Evolutionary conservation across 2,888 invertebrate species (phyloP).

Genomic region (Drosophila neotestacea): DNA sequence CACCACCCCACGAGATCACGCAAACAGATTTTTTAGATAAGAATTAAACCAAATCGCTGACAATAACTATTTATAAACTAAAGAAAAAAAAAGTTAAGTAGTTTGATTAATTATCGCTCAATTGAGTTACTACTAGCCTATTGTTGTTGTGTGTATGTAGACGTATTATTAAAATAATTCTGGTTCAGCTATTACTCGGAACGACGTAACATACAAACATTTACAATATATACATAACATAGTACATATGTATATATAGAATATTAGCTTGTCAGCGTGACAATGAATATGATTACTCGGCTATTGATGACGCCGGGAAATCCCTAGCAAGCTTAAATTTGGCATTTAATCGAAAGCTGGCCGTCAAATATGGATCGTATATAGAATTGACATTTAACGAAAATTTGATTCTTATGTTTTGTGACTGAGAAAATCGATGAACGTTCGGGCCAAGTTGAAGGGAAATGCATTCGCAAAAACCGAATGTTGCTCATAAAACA

Average conservation of each 20-base stretch:
- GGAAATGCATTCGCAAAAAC: constrained; percentile 17
- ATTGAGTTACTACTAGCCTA: constrained; percentile 48
- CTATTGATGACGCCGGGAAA: constrained; percentile 74
- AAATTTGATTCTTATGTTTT: constrained; percentile 6
- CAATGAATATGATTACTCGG: constrained; percentile 53
- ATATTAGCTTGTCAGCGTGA: constrained; percentile 48
- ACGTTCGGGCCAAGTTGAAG: constrained; percentile 28
- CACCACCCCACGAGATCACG: background rate
- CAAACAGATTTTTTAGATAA: constrained; percentile 19
- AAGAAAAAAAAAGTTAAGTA: constrained; percentile 7
- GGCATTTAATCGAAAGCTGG: constrained; percentile 63
- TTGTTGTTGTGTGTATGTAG: constrained; percentile 17
- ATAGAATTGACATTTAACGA: constrained; percentile 8
- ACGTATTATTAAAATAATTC: constrained; percentile 16
- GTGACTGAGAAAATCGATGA: constrained; percentile 54
- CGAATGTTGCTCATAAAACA: constrained; percentile 31
- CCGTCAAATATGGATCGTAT: constrained; percentile 60
- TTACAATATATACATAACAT: constrained; percentile 9
- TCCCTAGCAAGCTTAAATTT: constrained; percentile 66
- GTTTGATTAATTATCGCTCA: constrained; percentile 58
- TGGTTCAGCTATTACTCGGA: constrained; percentile 23
- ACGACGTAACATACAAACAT: background rate
- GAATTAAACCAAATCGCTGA: constrained; percentile 11
- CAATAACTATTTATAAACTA: constrained; percentile 45
- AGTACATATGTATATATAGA: constrained; percentile 9